Evolutionary conservation across 2,113 vertebrate species (phyloP).

Genomic region (Ameiurus melas): DNA sequence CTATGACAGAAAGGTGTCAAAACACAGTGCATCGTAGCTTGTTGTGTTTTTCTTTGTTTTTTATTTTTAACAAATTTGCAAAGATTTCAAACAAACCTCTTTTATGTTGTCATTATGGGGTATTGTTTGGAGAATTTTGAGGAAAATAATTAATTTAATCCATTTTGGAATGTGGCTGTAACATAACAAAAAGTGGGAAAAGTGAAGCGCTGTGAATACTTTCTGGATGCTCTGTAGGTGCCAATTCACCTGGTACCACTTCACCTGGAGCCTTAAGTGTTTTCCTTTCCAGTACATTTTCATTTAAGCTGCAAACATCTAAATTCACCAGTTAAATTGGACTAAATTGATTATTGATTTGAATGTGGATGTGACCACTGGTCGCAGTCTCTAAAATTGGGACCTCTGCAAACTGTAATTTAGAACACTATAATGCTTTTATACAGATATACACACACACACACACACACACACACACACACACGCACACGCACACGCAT

Average conservation of each 20-base stretch:
- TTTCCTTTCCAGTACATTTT: neutral
- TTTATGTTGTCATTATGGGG: too few species aligned
- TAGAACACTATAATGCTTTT: neutral
- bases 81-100: too few species aligned
- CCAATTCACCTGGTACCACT: neutral
- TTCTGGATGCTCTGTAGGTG: too few species aligned
- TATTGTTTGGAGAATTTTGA: too few species aligned
- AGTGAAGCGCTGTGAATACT: too few species aligned
- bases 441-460: neutral
- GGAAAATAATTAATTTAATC: too few species aligned
- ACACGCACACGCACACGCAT: neutral
- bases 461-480: neutral
- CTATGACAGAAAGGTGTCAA: too few species aligned
- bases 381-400: neutral
- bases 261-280: neutral
- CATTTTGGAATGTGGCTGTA: too few species aligned
- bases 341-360: neutral
- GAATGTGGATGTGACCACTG: neutral
- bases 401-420: neutral
- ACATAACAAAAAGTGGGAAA: too few species aligned
- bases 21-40: too few species aligned
- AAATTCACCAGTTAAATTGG: constrained; percentile 1
- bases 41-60: too few species aligned
- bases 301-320: neutral
- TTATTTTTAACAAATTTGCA: too few species aligned